Evolutionary conservation across 2,797 vertebrate species (phyloP), one percentile per base, ranked within the genome.

Genomic region (Remorina albescens): DNA sequence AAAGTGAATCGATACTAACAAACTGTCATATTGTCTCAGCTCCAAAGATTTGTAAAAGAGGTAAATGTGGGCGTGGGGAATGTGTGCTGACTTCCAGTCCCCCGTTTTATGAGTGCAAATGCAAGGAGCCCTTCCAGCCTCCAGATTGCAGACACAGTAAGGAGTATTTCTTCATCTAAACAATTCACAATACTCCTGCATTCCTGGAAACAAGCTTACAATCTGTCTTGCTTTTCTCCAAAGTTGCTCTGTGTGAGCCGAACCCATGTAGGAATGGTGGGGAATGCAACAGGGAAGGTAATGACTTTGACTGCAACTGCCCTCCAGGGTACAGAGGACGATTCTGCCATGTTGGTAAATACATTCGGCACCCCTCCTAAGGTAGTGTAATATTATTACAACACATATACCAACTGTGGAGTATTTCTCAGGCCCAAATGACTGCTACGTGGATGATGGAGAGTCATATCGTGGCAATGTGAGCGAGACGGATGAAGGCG

Each of bases 51-150:
- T 95, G 95, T 81, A 83, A 0, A 32, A 86, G 0, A 50, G 83
- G 89, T n/a, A 37, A 0, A 7, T 95, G 95, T 58, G 92, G 93
- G 3, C 63, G 70, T 19, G 95, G 94, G 8, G 92, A 93, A 54
- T 95, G 95, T 74, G 91, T 95, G 55, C 61, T 94, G 65, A 95
- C 87, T 8, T 88, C 89, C 1, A 77, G 2, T 1, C 19, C 63
- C n/a, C 95, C 95, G 0, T 94, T 36, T 84, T 95, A 67, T 15
- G 87, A 92, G 73, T 95, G 95, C 88, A 95, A 93, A 82, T 95
- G 95, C 89, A 93, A 88, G 67, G 32, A 37, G 30, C 89, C 98
- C 84, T 93, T 96, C 92, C 80, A 95, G 91, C 97, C 96, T 87
- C 93, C 96, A 84, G 2, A 87, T 94, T 99, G 94, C 71, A 87